Percentiles rank a stretch among this genome's conserved stretches.
Evolutionary conservation across 1,140 invertebrate genomes (phyloP).

Genomic region (Archivesica marissinica): DNA sequence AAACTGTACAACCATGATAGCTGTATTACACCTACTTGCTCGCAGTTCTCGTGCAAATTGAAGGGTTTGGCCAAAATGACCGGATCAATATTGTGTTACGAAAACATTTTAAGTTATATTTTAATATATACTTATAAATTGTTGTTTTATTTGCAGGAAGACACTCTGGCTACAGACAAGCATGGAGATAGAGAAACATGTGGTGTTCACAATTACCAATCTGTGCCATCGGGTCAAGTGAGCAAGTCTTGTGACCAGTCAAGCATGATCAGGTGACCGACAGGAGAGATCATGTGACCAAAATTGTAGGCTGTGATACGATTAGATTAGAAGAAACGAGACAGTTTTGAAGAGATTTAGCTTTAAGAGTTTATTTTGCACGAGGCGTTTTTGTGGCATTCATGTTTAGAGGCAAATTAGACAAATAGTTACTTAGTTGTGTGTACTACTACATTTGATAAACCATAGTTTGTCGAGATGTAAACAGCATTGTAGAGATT

Average conservation of each 20-base stretch:
- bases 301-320: constrained; percentile 6
- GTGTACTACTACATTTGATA: background rate
- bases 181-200: constrained; percentile 35
- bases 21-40: background rate
- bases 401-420: background rate
- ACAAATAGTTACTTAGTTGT: constrained; percentile 27
- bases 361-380: background rate
- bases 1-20: background rate
- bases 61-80: background rate
- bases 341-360: background rate
- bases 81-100: background rate
- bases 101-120: background rate
- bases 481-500: constrained; percentile 3
- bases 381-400: background rate
- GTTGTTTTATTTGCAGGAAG: constrained; percentile 15
- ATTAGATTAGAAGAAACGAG: constrained; percentile 4
- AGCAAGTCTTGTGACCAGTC: constrained; percentile 24
- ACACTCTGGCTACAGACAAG: background rate
- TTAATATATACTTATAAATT: background rate
- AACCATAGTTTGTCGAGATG: background rate
- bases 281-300: constrained; percentile 22
- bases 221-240: constrained; percentile 37
- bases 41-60: background rate
- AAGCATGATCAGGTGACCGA: background rate
- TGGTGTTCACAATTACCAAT: constrained; percentile 31